A percentile compares a stretch with the other conserved stretches of the same genome.
These are phyloP conservation scores for Phenacoccus solenopsis DNA, from an alignment of 1,140 invertebrate genomes.

Conservation along the genomic window DNA sequence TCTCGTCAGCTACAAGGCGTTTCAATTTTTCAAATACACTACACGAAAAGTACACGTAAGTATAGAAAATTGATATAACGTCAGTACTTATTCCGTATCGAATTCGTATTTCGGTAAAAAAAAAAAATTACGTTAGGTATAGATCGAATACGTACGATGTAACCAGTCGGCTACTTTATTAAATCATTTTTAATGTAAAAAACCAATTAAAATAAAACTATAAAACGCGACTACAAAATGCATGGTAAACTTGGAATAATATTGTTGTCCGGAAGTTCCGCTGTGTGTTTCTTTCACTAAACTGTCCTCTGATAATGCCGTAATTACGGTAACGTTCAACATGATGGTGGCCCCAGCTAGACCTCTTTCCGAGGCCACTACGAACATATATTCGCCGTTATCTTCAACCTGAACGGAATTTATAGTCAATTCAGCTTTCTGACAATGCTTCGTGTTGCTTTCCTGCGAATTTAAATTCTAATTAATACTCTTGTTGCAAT, in stretches of 20 bases:
- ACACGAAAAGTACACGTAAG: too few relatives aligned
- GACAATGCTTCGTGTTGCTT: conserved; percentile 32
- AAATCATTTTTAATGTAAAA: background rate
- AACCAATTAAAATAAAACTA: background rate
- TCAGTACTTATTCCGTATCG: too few relatives aligned
- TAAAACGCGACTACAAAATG: background rate
- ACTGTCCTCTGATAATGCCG: conserved; percentile 1
- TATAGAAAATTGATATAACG: too few relatives aligned
- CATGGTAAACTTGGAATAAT: background rate
- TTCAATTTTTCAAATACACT: too few relatives aligned
- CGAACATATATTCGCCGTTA: conserved; percentile 34
- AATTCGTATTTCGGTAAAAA: too few relatives aligned
- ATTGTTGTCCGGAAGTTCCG: background rate
- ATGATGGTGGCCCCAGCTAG: conserved; percentile 33
- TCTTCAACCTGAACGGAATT: conserved; percentile 31
- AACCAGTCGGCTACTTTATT: too few relatives aligned
- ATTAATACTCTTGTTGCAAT: too few relatives aligned
- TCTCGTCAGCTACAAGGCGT: too few relatives aligned
- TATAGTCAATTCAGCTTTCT: conserved; percentile 33
- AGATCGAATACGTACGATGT: too few relatives aligned
- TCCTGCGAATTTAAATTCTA: too few relatives aligned
- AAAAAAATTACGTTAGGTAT: too few relatives aligned
- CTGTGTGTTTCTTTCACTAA: background rate
- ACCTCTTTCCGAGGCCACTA: conserved; percentile 34
- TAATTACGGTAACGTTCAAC: conserved; percentile 32